Evolutionary conservation across 30 jellyfish, hydroid and myxozoan genomes (phyloP), one percentile per base, ranked within the genome.

Genomic region (Chironex yamaguchii): DNA sequence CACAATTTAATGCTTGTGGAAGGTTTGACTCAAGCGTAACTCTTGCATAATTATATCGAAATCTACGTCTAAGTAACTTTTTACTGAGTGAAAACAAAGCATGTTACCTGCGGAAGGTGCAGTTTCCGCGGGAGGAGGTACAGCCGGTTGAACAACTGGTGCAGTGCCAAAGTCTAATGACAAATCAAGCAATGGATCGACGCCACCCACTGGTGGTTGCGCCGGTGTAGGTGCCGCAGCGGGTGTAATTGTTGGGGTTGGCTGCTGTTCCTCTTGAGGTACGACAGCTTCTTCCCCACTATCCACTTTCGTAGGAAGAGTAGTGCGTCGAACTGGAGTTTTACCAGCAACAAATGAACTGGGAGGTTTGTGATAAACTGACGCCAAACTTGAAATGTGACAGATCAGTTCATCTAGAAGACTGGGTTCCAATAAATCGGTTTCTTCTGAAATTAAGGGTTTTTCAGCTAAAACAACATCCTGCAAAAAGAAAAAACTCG

Each of bases 351-450:
- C 97, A 79, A 94, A 94, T 1, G 99, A 89, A 78, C 97, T 79
- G 36, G 99, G 99, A 17, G 99, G 97, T 52, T 82, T 84, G 71
- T 94, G 99, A 81, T 94, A 94, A 21, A 94, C 97, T 1, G 97
- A 94, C 1, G 99, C 99, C 51, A 94, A 91, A 34, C 95, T 94
- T 20, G 99, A 89, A 36, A 94, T 89, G 49, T 94, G 99, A 63
- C 97, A 94, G 83, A 94, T 94, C 27, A 94, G 90, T 34, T 94
- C 99, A 53, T 94, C 99, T 0, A 94, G 90, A 2, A 94, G 89
- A 36, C 97, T 94, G 9, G 99, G 97, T 62, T 94, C 99, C 13
- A 94, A 23, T 14, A 89, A 58, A 74, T 89, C 97, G 13, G 99
- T 90, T 70, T 95, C 98, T 86, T 95, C 98, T 0, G 99, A 90